Percentiles rank a stretch among this genome's conserved stretches.
Evolutionary conservation across 2,888 invertebrate genomes (phyloP).

Genomic region (Drosophila antonietae): DNA sequence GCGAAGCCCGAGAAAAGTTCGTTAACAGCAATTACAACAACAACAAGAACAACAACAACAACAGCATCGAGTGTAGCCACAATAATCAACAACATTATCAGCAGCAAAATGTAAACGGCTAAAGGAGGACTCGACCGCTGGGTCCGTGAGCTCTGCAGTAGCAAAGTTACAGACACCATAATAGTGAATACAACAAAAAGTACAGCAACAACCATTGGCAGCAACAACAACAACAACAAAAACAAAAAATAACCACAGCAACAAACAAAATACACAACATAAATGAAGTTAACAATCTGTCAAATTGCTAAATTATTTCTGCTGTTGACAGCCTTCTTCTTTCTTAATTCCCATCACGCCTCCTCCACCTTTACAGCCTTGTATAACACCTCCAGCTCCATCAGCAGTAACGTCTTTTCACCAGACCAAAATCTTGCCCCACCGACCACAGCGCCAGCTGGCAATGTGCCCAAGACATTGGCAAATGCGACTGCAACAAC

Average conservation of each 20-base stretch:
- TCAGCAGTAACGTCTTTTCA: constrained; percentile 23
- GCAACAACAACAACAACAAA: constrained; percentile 6
- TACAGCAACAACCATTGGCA: constrained; percentile 27
- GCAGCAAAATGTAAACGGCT: constrained; percentile 65
- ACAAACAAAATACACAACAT: constrained; percentile 74
- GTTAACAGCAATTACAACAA: constrained; percentile 35
- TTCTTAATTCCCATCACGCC: constrained; percentile 78
- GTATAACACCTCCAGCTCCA: constrained; percentile 10
- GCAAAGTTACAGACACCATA: constrained; percentile 37
- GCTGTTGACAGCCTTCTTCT: constrained; percentile 84
- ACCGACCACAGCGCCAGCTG: constrained; percentile 45
- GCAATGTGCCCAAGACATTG: constrained; percentile 43
- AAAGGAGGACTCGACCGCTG: constrained; percentile 34
- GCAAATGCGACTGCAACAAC: constrained; percentile 42
- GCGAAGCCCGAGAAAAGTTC: constrained; percentile 40
- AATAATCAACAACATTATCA: constrained; percentile 37
- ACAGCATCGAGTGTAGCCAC: not conserved
- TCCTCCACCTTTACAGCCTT: constrained; percentile 26
- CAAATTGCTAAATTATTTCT: constrained; percentile 84
- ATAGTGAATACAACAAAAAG: constrained; percentile 15
- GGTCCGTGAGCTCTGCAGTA: constrained; percentile 55
- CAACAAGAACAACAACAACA: constrained; percentile 14
- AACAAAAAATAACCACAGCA: constrained; percentile 30
- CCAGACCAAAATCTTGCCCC: constrained; percentile 31
- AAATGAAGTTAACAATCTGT: constrained; percentile 85